These are phyloP conservation scores for Acleris literana DNA, from an alignment of 2,888 invertebrate genomes.

Conservation along the genomic window DNA sequence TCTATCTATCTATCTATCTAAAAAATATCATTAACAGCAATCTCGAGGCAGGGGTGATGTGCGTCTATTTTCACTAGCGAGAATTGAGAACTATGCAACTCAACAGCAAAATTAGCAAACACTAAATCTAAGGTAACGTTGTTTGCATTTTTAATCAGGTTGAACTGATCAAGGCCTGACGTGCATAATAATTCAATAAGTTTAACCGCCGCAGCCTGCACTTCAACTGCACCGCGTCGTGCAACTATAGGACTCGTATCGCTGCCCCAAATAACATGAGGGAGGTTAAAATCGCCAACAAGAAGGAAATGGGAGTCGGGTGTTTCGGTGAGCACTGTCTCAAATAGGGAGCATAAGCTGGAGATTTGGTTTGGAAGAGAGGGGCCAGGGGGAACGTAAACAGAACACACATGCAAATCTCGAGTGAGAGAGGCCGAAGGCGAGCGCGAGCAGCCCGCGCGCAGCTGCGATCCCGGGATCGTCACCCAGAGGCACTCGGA, in stretches of 20 bases:
- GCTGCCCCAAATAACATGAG: not conserved
- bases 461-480: not conserved
- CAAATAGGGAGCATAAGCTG: not conserved
- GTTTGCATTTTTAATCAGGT: not conserved
- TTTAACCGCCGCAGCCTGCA: not conserved
- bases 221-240: not conserved
- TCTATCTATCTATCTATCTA: too few relatives aligned
- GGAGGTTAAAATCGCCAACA: slow-evolving; percentile 3
- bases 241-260: not conserved
- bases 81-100: not conserved
- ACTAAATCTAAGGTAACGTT: not conserved
- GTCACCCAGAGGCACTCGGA: slow-evolving; percentile 1
- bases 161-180: not conserved
- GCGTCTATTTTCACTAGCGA: too few relatives aligned
- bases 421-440: not conserved
- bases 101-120: not conserved
- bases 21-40: not conserved
- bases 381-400: not conserved
- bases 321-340: not conserved
- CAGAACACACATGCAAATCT: not conserved
- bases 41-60: not conserved
- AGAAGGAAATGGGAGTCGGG: not conserved
- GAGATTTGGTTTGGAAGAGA: not conserved
- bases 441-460: too few relatives aligned
- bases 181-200: not conserved